Conservation (phyloP, 2,797 vertebrate species). For the Mormyrus proboscirostris region DNA sequence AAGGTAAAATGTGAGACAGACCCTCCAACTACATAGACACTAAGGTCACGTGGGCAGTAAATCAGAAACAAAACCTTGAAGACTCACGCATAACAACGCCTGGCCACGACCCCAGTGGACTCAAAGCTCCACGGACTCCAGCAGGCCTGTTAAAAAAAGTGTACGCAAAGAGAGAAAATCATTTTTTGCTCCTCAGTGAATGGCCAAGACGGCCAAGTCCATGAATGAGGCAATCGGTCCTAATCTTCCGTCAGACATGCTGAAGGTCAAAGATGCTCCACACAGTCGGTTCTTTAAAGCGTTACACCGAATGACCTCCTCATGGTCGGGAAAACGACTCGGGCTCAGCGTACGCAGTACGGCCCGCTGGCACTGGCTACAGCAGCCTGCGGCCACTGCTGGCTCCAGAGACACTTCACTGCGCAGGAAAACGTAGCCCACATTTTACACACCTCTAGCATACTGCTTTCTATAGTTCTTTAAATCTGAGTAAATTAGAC, state of each 20-base stretch:
- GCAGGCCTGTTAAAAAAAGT: constrained; percentile 57
- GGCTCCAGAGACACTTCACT: not conserved
- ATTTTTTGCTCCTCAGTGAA: not conserved
- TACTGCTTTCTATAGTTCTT: not conserved
- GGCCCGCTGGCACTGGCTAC: not conserved
- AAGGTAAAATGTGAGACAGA: not conserved
- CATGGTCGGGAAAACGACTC: not conserved
- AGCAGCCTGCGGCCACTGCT: not conserved
- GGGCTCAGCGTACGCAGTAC: not conserved
- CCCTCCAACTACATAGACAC: not conserved
- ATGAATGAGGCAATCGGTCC: not conserved
- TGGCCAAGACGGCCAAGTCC: not conserved
- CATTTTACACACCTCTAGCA: not conserved
- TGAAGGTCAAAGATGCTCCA: constrained; percentile 52
- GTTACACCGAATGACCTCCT: not conserved
- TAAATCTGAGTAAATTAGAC: not conserved
- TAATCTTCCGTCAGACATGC: constrained; percentile 23
- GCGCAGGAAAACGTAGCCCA: not conserved
- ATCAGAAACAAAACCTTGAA: not conserved
- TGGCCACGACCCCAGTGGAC: constrained; percentile 64
- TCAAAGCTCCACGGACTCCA: constrained; percentile 76
- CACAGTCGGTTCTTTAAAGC: not conserved
- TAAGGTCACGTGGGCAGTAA: not conserved
- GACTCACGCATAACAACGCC: constrained; percentile 86
- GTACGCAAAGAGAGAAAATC: not conserved